Evolutionary conservation across 1,140 invertebrate genomes (phyloP).

Genomic region (Venustaconcha ellipsiformis): DNA sequence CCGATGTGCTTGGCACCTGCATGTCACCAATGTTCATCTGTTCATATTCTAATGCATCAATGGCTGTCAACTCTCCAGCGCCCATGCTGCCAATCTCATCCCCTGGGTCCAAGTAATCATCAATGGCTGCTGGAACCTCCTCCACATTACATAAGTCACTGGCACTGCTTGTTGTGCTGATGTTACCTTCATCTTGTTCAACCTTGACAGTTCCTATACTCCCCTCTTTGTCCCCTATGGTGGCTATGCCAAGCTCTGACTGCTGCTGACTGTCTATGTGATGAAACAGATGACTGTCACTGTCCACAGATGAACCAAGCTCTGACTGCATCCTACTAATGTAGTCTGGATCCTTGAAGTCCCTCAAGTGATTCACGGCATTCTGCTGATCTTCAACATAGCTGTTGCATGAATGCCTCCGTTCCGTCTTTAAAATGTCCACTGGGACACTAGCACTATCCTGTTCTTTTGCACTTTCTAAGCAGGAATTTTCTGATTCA

Average conservation of each 20-base stretch:
- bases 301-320: conserved; percentile 61
- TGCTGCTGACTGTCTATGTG: conserved; percentile 15
- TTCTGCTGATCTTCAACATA: conserved; percentile 44
- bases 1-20: conserved; percentile 31
- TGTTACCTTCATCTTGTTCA: conserved; percentile 33
- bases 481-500: conserved; percentile 1
- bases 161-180: conserved; percentile 54
- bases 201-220: conserved; percentile 5
- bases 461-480: conserved; percentile 3
- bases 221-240: no score
- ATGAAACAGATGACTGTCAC: conserved; percentile 42
- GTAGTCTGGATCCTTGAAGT: conserved; percentile 61
- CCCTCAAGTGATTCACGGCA: conserved; percentile 49
- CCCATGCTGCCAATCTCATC: conserved; percentile 20
- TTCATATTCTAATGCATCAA: conserved; percentile 45
- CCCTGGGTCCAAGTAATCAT: conserved; percentile 12
- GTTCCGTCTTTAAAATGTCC: conserved; percentile 32
- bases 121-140: conserved; percentile 4
- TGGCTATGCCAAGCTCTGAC: conserved; percentile 3
- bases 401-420: conserved; percentile 48
- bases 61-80: conserved; percentile 40
- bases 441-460: conserved; percentile 20
- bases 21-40: conserved; percentile 32
- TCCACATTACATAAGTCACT: conserved; percentile 53
- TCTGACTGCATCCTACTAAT: conserved; percentile 52